Base-by-base conservation (phyloP, 2,888 invertebrate genomes). In the Syritta pipiens region DNA sequence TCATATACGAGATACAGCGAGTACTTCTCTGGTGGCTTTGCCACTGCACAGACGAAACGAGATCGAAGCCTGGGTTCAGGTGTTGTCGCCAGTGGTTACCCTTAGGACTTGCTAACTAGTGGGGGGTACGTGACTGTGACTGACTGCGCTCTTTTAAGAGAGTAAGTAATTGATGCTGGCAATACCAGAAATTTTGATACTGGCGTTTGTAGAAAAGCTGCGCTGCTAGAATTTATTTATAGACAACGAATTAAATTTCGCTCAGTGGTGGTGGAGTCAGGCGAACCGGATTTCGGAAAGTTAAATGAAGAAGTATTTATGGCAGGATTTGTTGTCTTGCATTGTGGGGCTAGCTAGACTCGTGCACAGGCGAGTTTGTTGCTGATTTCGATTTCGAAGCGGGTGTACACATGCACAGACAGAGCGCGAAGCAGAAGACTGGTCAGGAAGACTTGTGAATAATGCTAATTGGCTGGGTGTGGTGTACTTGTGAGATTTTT, bases 1-100 rank as follows among this genome's bases (percentile, higher is more conserved):
- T 69, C 76, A 76, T 76, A 76, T 76, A 76, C 28, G 28, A 59
- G 62, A 63, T 51, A 35, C 44, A 37, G n/a, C n/a, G n/a, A n/a
- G 37, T 35, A 49, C 28, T 32, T 57, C 44, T 17, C 57, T 4
- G n/a, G n/a, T n/a, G n/a, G n/a, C n/a, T n/a, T n/a, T n/a, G n/a
- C n/a, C n/a, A 44, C 12, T 48, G 37, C 30, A 14, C 17, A 30
- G 32, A 2, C 37, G 10, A 9, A 3, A 9, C 7, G n/a, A n/a
- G n/a, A n/a, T n/a, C n/a, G n/a, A n/a, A n/a, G n/a, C n/a, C n/a
- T n/a, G n/a, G n/a, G n/a, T n/a, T n/a, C n/a, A n/a, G n/a, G n/a
- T n/a, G n/a, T n/a, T n/a, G n/a, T n/a, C n/a, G n/a, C n/a, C n/a
- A n/a, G n/a, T n/a, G n/a, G 30, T 49, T 49, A 49, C 49, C 49